These are phyloP conservation scores for Liparis tanakae DNA, from an alignment of 2,797 vertebrate species.

Conservation along the genomic window DNA sequence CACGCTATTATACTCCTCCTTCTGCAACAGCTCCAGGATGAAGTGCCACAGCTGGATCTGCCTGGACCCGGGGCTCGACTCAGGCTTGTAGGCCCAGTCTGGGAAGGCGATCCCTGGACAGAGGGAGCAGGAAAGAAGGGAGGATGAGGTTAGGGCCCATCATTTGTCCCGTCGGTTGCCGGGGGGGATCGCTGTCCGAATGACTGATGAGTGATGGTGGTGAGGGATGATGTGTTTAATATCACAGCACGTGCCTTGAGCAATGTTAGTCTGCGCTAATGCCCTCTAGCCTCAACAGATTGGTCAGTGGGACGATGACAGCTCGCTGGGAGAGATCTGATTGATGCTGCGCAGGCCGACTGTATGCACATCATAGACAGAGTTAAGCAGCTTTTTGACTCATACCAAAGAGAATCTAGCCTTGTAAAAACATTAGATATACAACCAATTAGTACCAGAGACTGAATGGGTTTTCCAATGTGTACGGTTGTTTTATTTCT, in stretches of 20 bases:
- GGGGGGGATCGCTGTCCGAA: conserved; percentile 65
- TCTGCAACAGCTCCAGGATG: conserved; percentile 93
- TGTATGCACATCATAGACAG: conserved; percentile 59
- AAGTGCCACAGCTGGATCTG: conserved; percentile 98
- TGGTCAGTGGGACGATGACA: conserved; percentile 79
- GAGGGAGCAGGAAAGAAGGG: conserved; percentile 54
- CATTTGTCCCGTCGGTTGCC: conserved; percentile 69
- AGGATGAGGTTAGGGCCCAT: conserved; percentile 69
- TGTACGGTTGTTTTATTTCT: conserved; percentile 28
- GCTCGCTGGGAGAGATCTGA: conserved; percentile 70
- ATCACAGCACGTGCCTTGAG: conserved; percentile 76
- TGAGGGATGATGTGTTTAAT: conserved; percentile 84
- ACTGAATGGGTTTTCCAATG: conserved; percentile 39
- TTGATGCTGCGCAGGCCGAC: conserved; percentile 65
- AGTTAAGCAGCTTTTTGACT: conserved; percentile 61
- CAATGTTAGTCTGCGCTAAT: conserved; percentile 76
- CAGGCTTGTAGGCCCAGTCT: conserved; percentile 95
- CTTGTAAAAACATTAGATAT: conserved; percentile 57
- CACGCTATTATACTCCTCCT: conserved; percentile 92
- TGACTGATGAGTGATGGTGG: conserved; percentile 78
- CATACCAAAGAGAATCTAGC: conserved; percentile 51
- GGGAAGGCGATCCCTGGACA: conserved; percentile 91
- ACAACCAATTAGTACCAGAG: conserved; percentile 65
- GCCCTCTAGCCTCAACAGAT: conserved; percentile 79
- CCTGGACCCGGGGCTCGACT: conserved; percentile 92